Evolutionary conservation across 2,888 invertebrate genomes (phyloP).

Genomic region (Merodon equestris): DNA sequence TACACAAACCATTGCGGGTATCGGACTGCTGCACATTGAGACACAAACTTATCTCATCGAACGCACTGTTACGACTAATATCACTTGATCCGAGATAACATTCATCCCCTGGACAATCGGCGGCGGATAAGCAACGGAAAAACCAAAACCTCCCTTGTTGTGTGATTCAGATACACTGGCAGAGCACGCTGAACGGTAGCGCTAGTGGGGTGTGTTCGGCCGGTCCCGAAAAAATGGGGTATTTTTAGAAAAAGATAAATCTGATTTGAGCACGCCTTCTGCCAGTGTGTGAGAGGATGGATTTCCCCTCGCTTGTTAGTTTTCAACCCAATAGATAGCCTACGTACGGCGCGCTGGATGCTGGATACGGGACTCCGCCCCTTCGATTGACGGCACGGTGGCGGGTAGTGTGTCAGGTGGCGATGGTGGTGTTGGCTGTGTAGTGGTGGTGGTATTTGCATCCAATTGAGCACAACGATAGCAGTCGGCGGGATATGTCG

Average conservation of each 20-base stretch:
- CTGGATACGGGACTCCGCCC: slow-evolving; percentile 61
- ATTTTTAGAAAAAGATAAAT: slow-evolving; percentile 40
- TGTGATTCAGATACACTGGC: slow-evolving; percentile 55
- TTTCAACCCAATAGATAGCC: slow-evolving; percentile 42
- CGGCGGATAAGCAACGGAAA: slow-evolving; percentile 29
- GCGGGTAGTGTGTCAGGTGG: slow-evolving; percentile 3
- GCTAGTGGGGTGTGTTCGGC: slow-evolving; percentile 52
- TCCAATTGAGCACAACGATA: slow-evolving; percentile 64
- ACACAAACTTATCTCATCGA: slow-evolving; percentile 49
- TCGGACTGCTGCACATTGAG: slow-evolving; percentile 6
- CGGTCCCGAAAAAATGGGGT: slow-evolving; percentile 21
- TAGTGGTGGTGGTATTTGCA: slow-evolving; percentile 62
- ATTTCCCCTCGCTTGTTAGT: slow-evolving; percentile 42
- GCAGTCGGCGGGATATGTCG: slow-evolving; percentile 56
- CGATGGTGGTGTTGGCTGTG: slow-evolving; percentile 37
- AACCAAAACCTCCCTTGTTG: slow-evolving; percentile 47
- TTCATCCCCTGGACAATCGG: slow-evolving; percentile 58
- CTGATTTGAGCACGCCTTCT: slow-evolving; percentile 27
- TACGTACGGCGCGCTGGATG: slow-evolving; percentile 53
- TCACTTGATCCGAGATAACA: slow-evolving; percentile 57
- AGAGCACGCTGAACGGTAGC: slow-evolving; percentile 11
- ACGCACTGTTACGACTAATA: slow-evolving; percentile 64
- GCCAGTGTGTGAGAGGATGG: neutral
- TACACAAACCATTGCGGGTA: slow-evolving; percentile 23
- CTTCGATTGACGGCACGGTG: slow-evolving; percentile 7